Base-by-base conservation (phyloP, 1,140 invertebrate genomes). In the Pseudomyrmex gracilis region DNA sequence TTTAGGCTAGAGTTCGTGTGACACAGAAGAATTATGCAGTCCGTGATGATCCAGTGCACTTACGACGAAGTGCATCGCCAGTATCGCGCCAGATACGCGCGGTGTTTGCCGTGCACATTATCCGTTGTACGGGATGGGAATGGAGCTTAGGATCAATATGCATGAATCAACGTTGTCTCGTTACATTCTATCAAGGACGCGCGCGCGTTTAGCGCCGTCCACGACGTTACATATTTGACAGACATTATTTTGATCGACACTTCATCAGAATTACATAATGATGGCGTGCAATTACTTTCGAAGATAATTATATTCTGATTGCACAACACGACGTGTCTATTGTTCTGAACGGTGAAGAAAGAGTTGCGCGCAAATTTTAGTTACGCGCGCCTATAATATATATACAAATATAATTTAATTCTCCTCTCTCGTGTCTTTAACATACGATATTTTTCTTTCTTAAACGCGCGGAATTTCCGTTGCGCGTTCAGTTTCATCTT, bases 31-130 rank as follows among this genome's bases (percentile, higher is more conserved):
- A 87, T 88, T 87, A 85, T 74, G 74, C 74, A 70, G 47, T 53
- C 66, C 9, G 51, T 78, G 83, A 87, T 82, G 71, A 88, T 85
- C 58, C 76, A 51, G 76, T 71, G 66, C 86, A 88, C 86, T 87
- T 85, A 85, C 64, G 43, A 85, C 63, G 55, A 60, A 84, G 85
- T 82, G 73, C 64, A 58, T n/a, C 57, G 49, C 57, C 5, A 47
- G 58, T 76, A 88, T 82, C 74, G 82, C 71, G 82, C n/a, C n/a
- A n/a, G n/a, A 68, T 83, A 70, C 60, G 53, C 57, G 34, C 12
- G 43, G 55, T 71, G 87, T 68, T 73, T 78, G 34, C 60, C 58
- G 49, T 58, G 51, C 67, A 43, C 63, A 73, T 78, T 61, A 57
- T 57, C 60, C 43, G 49, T 76, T 47, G 43, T 76, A 71, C 76